Evolutionary conservation across 1,140 invertebrate species (phyloP).

Genomic region (Drosophila burlai): DNA sequence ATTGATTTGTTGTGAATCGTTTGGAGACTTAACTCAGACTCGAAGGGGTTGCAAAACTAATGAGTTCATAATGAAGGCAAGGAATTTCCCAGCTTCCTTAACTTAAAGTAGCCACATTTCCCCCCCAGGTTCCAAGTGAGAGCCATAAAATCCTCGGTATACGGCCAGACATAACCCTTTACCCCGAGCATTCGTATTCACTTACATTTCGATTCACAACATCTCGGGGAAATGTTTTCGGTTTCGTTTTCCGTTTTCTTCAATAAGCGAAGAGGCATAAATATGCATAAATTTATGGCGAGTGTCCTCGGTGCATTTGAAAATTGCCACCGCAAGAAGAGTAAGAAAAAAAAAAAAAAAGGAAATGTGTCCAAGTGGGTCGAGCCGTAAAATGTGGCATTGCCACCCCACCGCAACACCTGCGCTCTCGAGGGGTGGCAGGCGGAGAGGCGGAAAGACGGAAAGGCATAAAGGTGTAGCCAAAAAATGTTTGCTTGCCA

Average conservation of each 20-base stretch:
- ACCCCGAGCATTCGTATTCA: constrained; percentile 16
- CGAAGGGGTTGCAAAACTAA: constrained; percentile 49
- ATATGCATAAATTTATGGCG: constrained; percentile 74
- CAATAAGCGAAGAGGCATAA: constrained; percentile 75
- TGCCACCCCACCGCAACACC: constrained; percentile 46
- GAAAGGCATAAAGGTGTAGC: constrained; percentile 11
- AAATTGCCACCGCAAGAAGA: constrained; percentile 66
- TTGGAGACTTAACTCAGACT: constrained; percentile 8
- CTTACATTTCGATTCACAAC: constrained; percentile 59
- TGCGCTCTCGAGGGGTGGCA: constrained; percentile 37
- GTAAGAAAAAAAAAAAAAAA: constrained; percentile 10
- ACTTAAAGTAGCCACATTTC: not conserved
- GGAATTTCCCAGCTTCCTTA: not conserved
- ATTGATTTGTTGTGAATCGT: constrained; percentile 44
- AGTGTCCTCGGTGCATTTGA: constrained; percentile 73
- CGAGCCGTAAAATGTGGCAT: constrained; percentile 62
- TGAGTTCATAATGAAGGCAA: constrained; percentile 56
- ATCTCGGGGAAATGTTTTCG: constrained; percentile 37
- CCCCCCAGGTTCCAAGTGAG: constrained; percentile 7
- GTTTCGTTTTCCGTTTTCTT: constrained; percentile 37
- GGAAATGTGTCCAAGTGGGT: constrained; percentile 69
- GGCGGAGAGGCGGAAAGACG: not conserved
- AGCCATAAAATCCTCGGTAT: constrained; percentile 48
- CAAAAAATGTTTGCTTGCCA: constrained; percentile 60
- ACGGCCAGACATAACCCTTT: constrained; percentile 48